These are phyloP conservation scores for Brachypodius melanocephalos DNA, from an alignment of 2,113 vertebrate genomes.

Conservation along the genomic window DNA sequence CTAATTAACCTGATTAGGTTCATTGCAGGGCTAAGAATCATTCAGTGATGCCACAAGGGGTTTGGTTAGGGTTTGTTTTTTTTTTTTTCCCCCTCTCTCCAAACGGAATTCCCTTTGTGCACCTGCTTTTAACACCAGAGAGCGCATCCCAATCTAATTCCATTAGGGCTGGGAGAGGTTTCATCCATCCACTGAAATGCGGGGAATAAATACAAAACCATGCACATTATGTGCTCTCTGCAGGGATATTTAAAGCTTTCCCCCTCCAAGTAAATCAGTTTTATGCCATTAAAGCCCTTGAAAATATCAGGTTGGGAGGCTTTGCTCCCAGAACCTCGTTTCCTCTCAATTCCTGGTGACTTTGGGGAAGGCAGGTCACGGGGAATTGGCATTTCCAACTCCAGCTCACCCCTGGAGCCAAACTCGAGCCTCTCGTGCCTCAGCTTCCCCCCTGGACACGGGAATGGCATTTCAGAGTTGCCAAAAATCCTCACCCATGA, in stretches of 20 bases:
- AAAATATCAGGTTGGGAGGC: not conserved
- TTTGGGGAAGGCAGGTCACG: not conserved
- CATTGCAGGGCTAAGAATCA: not conserved
- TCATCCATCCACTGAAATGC: not conserved
- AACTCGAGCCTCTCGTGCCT: not conserved
- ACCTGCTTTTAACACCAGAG: not conserved
- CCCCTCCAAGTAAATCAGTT: not conserved
- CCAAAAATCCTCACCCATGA: not conserved
- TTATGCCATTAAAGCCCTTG: not conserved
- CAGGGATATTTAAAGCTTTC: not conserved
- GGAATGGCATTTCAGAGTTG: not conserved
- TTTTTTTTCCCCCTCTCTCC: not conserved
- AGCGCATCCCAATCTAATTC: not conserved
- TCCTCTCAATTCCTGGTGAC: not conserved
- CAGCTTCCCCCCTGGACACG: not conserved
- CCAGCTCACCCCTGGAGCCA: not conserved
- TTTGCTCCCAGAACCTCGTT: not conserved
- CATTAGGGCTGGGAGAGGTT: not conserved
- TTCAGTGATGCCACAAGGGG: not conserved
- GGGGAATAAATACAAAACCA: not conserved
- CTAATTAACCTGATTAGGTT: constrained; percentile 4
- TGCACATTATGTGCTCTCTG: not conserved
- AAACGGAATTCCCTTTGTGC: constrained; percentile 3
- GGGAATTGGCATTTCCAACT: not conserved
- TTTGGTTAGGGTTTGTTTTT: too few species aligned